A percentile compares a stretch with the other conserved stretches of the same genome.
These are phyloP conservation scores for Phragmatobia fuliginosa DNA, from an alignment of 2,888 invertebrate genomes.

Conservation along the genomic window DNA sequence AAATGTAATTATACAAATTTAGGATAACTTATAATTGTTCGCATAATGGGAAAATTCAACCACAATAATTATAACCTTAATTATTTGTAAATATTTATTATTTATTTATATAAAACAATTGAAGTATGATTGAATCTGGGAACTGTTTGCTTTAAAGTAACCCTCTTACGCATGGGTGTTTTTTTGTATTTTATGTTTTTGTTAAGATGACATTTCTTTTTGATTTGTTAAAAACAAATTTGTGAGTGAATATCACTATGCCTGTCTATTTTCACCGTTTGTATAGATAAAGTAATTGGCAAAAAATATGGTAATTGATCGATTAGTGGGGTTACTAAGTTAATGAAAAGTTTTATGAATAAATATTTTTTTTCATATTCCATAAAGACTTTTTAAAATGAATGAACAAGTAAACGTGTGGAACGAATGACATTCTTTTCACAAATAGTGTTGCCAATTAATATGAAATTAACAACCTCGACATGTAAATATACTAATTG, in stretches of 20 bases:
- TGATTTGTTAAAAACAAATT: background rate
- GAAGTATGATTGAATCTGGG: background rate
- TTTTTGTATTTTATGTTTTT: background rate
- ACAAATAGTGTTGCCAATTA: constrained; percentile 33
- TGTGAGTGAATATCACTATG: background rate
- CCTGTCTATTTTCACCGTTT: background rate
- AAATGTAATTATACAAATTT: background rate
- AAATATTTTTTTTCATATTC: too few species aligned
- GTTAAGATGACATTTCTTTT: background rate
- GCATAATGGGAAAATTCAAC: background rate
- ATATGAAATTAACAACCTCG: constrained; percentile 36
- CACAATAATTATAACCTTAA: background rate
- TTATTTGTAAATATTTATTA: too few species aligned
- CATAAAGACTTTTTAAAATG: background rate
- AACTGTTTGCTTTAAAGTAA: background rate
- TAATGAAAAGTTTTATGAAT: too few species aligned
- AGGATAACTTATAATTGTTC: background rate
- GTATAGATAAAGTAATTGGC: background rate
- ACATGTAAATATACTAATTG: constrained; percentile 52
- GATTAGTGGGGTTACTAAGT: too few species aligned
- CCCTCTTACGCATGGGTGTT: background rate
- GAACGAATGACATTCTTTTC: constrained; percentile 27
- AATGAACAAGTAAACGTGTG: background rate
- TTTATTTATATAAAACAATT: too few species aligned
- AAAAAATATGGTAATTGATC: too few species aligned